Evolutionary conservation across 1,140 invertebrate genomes (phyloP), one percentile per base, ranked within the genome.

Genomic region (Drosophila serrata): DNA sequence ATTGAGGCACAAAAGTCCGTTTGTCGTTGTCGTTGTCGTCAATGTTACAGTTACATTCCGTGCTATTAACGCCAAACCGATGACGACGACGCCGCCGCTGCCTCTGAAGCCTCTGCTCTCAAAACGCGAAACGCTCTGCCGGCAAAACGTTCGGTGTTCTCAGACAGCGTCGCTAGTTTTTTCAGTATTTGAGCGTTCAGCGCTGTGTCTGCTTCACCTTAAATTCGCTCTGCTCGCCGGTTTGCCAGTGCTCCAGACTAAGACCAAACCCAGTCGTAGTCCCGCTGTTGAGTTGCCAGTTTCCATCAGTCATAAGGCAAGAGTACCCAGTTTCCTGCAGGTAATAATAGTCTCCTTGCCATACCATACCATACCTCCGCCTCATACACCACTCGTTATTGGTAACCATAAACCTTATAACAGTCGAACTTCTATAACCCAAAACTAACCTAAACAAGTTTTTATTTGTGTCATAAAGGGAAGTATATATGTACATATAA

Each of bases 131-230:
- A 42, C 40, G 40, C 49, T 62, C 58, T 46, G 70, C 48, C 62
- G 39, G 43, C 59, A 60, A 59, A 60, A 59, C 60, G 46, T 22
- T 72, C 48, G 62, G 48, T 31, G 35, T 75, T 74, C 68, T 58
- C 70, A 53, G 46, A 64, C 39, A 33, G 51, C 56, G 40, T 43
- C 64, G 57, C 24, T 78, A 69, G 64, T 61, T 69, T 77, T 72
- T 82, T 79, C 72, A 87, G 82, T 87, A 72, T 88, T 80, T 75
- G 29, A 78, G 57, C 72, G 77, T 73, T 80, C 59, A 69, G 76
- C 81, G 73, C 75, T 76, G 84, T 74, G 84, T 57, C 73, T 51
- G 63, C 72, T 77, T 59, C 67, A 74, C 37, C 27, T 53, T 68
- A 40, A 59, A 67, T 43, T 62, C 62, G 55, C 48, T 64, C 59